Conservation (phyloP, 2,797 vertebrate species). For the Sebastes iracundus region DNA sequence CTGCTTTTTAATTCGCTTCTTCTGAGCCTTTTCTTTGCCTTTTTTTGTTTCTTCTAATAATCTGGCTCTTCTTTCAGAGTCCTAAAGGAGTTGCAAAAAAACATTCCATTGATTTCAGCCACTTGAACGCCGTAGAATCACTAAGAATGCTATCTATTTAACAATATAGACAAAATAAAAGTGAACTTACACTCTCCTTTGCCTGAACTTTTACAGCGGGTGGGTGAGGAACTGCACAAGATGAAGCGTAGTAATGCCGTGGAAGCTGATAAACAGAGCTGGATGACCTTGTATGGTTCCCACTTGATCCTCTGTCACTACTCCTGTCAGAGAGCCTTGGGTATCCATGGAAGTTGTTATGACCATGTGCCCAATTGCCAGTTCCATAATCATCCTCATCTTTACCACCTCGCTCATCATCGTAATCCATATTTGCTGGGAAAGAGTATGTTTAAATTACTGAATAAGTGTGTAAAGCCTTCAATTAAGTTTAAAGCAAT, state of each 20-base stretch:
- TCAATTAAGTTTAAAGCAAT: not conserved
- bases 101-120: not conserved
- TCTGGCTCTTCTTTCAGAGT: constrained; percentile 38
- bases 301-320: not conserved
- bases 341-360: constrained; percentile 1
- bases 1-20: constrained; percentile 72
- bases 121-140: not conserved
- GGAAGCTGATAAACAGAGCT: not conserved
- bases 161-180: not conserved
- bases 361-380: not conserved
- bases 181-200: constrained; percentile 46
- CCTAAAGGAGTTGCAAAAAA: constrained; percentile 28
- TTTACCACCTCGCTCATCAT: constrained; percentile 5
- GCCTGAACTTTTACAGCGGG: not conserved
- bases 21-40: constrained; percentile 62
- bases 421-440: constrained; percentile 16
- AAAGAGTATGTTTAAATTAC: not conserved
- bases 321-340: not conserved
- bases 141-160: not conserved
- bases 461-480: not conserved
- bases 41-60: constrained; percentile 55
- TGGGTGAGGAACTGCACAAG: not conserved
- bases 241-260: not conserved
- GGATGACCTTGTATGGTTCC: not conserved
- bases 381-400: not conserved